phyloP scores from a whole-genome alignment of 30 jellyfish, hydroid and myxozoan genomes.

The Turritopsis rubra region DNA sequence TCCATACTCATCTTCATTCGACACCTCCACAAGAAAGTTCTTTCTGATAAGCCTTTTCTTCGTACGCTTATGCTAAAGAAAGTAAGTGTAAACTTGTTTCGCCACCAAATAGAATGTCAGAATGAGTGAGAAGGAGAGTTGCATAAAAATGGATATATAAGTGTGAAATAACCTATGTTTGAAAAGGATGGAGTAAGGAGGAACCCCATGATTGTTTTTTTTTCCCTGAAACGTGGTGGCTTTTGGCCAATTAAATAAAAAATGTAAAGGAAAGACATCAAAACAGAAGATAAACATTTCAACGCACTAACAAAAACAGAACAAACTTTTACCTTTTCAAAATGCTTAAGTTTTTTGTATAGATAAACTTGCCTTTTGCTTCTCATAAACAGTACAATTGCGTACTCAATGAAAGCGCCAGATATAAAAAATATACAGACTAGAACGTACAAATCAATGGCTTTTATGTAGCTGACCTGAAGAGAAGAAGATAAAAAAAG shows the following conservation, averaged over 20 bases:
- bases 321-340: not conserved
- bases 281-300: not conserved
- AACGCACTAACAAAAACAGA: not conserved
- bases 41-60: not conserved
- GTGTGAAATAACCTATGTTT: no score
- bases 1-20: not conserved
- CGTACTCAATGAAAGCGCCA: slow-evolving; percentile 81
- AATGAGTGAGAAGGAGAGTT: no score
- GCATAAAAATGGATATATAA: no score
- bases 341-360: not conserved
- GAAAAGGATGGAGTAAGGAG: no score
- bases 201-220: no score
- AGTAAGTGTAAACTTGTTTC: no score
- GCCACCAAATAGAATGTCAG: not conserved
- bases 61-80: not conserved
- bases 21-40: not conserved
- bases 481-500: not conserved
- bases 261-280: no score
- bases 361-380: slow-evolving; percentile 37
- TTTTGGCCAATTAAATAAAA: no score
- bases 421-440: slow-evolving; percentile 70
- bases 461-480: slow-evolving; percentile 83
- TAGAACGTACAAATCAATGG: slow-evolving; percentile 67
- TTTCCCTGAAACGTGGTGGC: no score
- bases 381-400: slow-evolving; percentile 58